phyloP scores from a whole-genome alignment of 2,113 vertebrate species.

The Notothenia rossii region DNA sequence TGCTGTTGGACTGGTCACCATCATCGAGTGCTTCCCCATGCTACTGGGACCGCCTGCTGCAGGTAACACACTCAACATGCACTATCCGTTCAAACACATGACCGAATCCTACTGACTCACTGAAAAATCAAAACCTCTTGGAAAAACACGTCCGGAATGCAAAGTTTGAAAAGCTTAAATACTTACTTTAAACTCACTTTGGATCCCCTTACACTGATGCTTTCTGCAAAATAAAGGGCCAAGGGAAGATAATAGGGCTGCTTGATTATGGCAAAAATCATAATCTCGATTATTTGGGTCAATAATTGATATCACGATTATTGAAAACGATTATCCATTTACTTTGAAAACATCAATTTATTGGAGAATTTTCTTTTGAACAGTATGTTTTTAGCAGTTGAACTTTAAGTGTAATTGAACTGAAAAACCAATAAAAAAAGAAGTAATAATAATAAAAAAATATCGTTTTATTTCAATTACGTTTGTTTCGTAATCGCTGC shows the following conservation, averaged over 20 bases:
- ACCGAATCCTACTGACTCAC: not conserved
- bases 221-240: not conserved
- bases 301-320: no score
- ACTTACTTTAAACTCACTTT: conserved; percentile 23
- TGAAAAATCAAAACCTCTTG: not conserved
- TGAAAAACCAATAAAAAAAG: no score
- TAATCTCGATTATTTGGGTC: no score
- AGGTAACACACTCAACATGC: conserved; percentile 78
- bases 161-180: not conserved
- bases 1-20: conserved; percentile 86
- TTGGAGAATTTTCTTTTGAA: no score
- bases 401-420: no score
- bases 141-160: not conserved
- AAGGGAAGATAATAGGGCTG: not conserved
- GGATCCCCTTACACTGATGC: not conserved
- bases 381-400: no score
- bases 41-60: conserved; percentile 87
- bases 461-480: no score
- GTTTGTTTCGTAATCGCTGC: no score
- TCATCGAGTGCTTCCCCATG: conserved; percentile 86
- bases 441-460: no score
- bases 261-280: no score
- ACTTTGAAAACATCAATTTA: no score
- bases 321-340: no score
- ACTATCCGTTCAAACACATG: not conserved